phyloP scores from a whole-genome alignment of 2,797 vertebrate species.

The Ctenochaetus hawaiiensis region DNA sequence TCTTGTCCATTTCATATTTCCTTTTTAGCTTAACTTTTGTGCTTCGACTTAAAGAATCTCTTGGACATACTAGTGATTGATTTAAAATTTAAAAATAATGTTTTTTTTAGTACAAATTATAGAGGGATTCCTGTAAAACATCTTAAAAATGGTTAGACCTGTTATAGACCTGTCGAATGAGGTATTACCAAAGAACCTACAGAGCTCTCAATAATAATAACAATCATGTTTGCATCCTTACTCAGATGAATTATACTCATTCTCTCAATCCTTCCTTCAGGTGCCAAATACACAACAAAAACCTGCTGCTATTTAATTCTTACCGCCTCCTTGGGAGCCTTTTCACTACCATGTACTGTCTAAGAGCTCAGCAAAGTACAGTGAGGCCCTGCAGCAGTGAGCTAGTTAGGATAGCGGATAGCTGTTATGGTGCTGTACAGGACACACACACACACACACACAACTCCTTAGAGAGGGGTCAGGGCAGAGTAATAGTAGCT shows the following conservation, averaged over 20 bases:
- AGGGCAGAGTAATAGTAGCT: constrained; percentile 60
- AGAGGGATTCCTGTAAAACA: neutral
- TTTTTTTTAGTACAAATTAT: neutral
- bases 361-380: constrained; percentile 46
- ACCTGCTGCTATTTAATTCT: constrained; percentile 8
- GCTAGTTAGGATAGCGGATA: constrained; percentile 50
- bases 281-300: constrained; percentile 17
- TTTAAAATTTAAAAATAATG: too few relatives aligned
- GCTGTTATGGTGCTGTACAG: constrained; percentile 36
- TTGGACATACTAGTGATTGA: neutral
- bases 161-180: neutral
- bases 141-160: neutral
- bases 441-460: constrained; percentile 9
- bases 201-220: constrained; percentile 1
- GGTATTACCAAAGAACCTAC: neutral
- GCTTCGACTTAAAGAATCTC: neutral
- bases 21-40: neutral
- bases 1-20: neutral
- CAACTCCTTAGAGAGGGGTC: constrained; percentile 54
- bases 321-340: constrained; percentile 11
- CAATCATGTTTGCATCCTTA: neutral
- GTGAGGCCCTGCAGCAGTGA: constrained; percentile 39
- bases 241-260: neutral
- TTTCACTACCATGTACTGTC: constrained; percentile 26
- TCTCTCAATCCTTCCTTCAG: constrained; percentile 9